Evolutionary conservation across 2,797 vertebrate species (phyloP).

Genomic region (Parauchenoglanis ngamensis): DNA sequence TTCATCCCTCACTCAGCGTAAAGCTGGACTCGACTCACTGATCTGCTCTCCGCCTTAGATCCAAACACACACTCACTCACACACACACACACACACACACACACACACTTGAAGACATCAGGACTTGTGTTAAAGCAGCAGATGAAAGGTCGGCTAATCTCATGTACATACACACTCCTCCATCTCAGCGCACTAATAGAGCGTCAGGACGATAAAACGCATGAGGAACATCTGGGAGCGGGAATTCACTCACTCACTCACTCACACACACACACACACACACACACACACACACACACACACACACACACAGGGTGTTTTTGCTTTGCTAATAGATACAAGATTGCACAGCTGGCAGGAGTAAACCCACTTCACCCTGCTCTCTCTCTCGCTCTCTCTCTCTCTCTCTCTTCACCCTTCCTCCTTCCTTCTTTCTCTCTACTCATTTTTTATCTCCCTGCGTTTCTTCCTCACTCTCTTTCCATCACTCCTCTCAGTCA

Average conservation of each 20-base stretch:
- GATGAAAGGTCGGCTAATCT: conserved; percentile 64
- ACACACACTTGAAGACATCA: conserved; percentile 62
- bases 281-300: not conserved
- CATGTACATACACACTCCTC: conserved; percentile 41
- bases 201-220: conserved; percentile 33
- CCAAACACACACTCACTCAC: conserved; percentile 14
- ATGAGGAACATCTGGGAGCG: conserved; percentile 39
- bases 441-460: not conserved
- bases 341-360: conserved; percentile 58
- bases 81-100: conserved; percentile 64
- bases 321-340: conserved; percentile 53
- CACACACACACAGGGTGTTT: not conserved
- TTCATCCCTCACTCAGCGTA: conserved; percentile 55
- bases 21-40: conserved; percentile 2
- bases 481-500: not conserved
- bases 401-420: conserved; percentile 45
- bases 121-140: conserved; percentile 59
- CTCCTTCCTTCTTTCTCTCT: not conserved
- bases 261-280: not conserved
- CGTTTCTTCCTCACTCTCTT: not conserved
- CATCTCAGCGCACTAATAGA: conserved; percentile 19
- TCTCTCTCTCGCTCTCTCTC: not conserved
- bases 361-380: conserved; percentile 55
- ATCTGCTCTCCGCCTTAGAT: conserved; percentile 3
- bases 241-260: not conserved